These are phyloP conservation scores for Ellobium chinense DNA, from an alignment of 2,888 invertebrate species.

Conservation along the genomic window DNA sequence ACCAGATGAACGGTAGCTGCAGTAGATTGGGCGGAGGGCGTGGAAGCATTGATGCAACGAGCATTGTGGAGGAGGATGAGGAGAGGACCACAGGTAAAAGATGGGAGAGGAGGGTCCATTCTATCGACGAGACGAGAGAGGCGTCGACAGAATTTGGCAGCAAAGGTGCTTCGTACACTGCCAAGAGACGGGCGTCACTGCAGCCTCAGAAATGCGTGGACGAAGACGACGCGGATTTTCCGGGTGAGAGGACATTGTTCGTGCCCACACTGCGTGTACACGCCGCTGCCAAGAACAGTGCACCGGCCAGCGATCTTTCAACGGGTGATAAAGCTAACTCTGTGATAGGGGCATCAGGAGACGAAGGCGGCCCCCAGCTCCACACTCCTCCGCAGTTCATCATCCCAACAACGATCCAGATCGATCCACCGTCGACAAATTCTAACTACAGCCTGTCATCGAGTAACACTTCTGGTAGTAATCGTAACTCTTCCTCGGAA, in stretches of 20 bases:
- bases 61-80: conserved; percentile 32
- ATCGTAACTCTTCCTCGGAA: neutral
- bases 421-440: conserved; percentile 31
- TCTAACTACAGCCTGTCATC: conserved; percentile 15
- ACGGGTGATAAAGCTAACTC: neutral
- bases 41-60: conserved; percentile 23
- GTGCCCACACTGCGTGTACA: neutral
- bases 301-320: neutral
- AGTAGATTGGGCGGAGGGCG: conserved; percentile 16
- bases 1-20: conserved; percentile 34
- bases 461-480: neutral
- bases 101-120: conserved; percentile 29
- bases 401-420: conserved; percentile 34
- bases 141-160: neutral
- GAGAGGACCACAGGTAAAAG: neutral
- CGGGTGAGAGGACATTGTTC: neutral
- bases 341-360: conserved; percentile 2
- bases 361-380: neutral
- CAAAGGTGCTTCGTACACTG: neutral
- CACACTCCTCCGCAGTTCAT: neutral
- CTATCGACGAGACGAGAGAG: conserved; percentile 25
- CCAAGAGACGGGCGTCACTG: conserved; percentile 25
- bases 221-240: conserved; percentile 23
- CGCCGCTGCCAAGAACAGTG: neutral
- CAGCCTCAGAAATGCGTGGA: conserved; percentile 40